Base-by-base conservation (phyloP, 2,888 invertebrate species). In the Eumacrocentrus americanus region DNA sequence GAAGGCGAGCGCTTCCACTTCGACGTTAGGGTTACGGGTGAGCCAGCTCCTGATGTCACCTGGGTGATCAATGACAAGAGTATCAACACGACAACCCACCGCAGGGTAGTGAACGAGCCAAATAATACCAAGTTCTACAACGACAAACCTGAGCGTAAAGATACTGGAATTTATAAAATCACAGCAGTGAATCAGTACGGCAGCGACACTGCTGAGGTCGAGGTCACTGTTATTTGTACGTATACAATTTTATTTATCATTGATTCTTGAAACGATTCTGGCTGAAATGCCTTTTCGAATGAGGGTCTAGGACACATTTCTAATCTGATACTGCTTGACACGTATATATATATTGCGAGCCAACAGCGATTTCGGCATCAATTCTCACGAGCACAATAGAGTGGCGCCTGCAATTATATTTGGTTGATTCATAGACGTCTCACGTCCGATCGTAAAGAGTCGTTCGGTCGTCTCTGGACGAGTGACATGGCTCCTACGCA, bases 1-100 rank as follows among this genome's bases (percentile, higher is more conserved):
- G 94, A 94, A 75, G 95, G 95, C 55, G 96, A 97, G 81, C 91
- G 92, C 12, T 91, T 96, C 77, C 86, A 90, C 53, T 87, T 94
- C 72, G 95, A 97, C 81, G 91, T 95, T 18, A 93, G 94, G 79
- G 89, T 96, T 37, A 87, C 87, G 62, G 96, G 97, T 48, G 97
- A 97, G 79, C 97, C 97, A 23, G 88, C 94, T 50, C 95, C 96
- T 47, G 92, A 92, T 55, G 90, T 95, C 68, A 86, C 87, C 2
- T 97, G 97, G 96, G 87, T 89, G 37, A 86, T 93, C 67, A 92
- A 91, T 77, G 90, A 89, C 67, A 93, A 92, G 83, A 87, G 86
- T 47, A 85, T 94, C 38, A 85, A 83, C 67, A 85, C 87, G 67
- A 87, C 90, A 38, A 84, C 85, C 9, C 82, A 83, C 56, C 83